Evolutionary conservation across 2,888 invertebrate species (phyloP).

Genomic region (Rhagium mordax): DNA sequence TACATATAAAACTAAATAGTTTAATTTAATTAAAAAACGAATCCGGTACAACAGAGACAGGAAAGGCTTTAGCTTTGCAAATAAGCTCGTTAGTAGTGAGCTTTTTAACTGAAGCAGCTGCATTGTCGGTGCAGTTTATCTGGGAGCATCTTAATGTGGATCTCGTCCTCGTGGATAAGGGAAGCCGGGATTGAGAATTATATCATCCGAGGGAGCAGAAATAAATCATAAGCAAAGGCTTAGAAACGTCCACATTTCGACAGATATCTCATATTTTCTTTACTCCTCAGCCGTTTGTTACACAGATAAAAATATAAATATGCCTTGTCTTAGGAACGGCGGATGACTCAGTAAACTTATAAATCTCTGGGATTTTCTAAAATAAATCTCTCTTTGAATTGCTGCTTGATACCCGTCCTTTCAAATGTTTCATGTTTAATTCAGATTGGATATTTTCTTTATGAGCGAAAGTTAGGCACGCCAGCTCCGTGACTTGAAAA

Average conservation of each 20-base stretch:
- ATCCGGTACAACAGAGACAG: background rate
- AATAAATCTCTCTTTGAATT: constrained; percentile 63
- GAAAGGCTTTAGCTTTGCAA: background rate
- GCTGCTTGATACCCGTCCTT: constrained; percentile 54
- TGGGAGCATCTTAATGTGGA: constrained; percentile 37
- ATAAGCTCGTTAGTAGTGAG: constrained; percentile 1
- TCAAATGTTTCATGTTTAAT: constrained; percentile 67
- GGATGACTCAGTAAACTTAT: constrained; percentile 66
- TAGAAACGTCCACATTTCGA: constrained; percentile 64
- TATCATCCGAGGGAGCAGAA: constrained; percentile 44
- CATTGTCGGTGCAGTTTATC: constrained; percentile 41
- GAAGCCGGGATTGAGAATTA: constrained; percentile 48
- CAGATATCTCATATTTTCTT: constrained; percentile 65
- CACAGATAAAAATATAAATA: constrained; percentile 68
- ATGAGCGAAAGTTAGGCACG: constrained; percentile 57
- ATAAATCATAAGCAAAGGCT: constrained; percentile 64
- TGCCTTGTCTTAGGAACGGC: constrained; percentile 62
- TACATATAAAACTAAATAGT: background rate
- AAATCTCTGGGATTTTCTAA: constrained; percentile 62
- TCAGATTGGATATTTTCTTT: constrained; percentile 65
- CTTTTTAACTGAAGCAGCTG: constrained; percentile 32
- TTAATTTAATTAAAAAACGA: background rate
- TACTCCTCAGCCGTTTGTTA: constrained; percentile 64
- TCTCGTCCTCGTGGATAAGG: constrained; percentile 38
- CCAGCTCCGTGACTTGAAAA: constrained; percentile 59